Evolutionary conservation across 2,797 vertebrate genomes (phyloP).

Genomic region (Anisognathus igniventris): DNA sequence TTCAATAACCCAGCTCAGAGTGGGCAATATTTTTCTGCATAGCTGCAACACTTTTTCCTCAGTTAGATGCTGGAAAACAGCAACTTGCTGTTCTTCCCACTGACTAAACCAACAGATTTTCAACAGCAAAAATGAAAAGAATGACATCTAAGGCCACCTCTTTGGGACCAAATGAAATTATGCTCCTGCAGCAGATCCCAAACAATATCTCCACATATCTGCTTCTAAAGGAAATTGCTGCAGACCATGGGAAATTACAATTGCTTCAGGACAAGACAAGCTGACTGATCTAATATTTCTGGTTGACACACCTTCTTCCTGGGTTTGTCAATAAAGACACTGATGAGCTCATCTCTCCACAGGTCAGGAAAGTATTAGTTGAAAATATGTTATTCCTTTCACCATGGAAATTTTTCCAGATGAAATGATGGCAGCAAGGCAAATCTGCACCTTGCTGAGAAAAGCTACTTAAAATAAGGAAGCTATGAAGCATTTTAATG

Average conservation of each 20-base stretch:
- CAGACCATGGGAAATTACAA: slow-evolving; percentile 63
- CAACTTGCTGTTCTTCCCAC: background rate
- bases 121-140: slow-evolving; percentile 19
- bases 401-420: slow-evolving; percentile 12
- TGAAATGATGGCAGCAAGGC: slow-evolving; percentile 19
- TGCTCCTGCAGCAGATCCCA: slow-evolving; percentile 2
- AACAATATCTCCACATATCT: slow-evolving; percentile 24
- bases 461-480: slow-evolving; percentile 56
- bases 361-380: slow-evolving; percentile 13
- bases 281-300: slow-evolving; percentile 62
- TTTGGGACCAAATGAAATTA: slow-evolving; percentile 35
- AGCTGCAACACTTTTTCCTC: background rate
- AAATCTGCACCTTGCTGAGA: slow-evolving; percentile 53
- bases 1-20: background rate
- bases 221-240: slow-evolving; percentile 55
- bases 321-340: slow-evolving; percentile 50
- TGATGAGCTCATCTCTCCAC: slow-evolving; percentile 49
- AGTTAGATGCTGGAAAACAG: background rate
- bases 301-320: slow-evolving; percentile 52
- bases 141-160: slow-evolving; percentile 14
- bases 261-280: slow-evolving; percentile 53
- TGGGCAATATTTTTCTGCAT: background rate
- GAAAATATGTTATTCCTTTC: slow-evolving; percentile 19
- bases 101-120: background rate
- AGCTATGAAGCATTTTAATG: slow-evolving; percentile 48